phyloP scores from a whole-genome alignment of 2,797 vertebrate species.

The Hozukius guyotensis region DNA sequence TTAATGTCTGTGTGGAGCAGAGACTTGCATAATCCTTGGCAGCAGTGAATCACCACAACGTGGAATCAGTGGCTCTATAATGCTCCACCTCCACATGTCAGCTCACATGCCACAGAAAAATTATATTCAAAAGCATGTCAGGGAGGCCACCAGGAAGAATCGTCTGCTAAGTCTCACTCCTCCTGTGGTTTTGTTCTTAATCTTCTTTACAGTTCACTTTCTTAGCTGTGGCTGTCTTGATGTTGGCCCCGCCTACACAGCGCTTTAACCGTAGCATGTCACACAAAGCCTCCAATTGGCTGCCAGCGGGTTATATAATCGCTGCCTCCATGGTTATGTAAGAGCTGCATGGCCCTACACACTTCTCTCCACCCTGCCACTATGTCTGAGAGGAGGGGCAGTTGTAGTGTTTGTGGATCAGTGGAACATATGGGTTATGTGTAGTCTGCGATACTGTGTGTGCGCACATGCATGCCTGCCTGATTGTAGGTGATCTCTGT shows the following conservation, averaged over 20 bases:
- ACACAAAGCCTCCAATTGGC: slow-evolving; percentile 62
- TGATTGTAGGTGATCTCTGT: background rate
- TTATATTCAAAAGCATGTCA: slow-evolving; percentile 16
- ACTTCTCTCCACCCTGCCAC: slow-evolving; percentile 39
- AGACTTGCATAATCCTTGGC: slow-evolving; percentile 62
- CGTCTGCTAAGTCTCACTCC: background rate
- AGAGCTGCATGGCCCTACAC: slow-evolving; percentile 65
- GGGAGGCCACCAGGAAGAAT: background rate
- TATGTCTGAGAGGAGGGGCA: slow-evolving; percentile 52
- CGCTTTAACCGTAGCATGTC: slow-evolving; percentile 51
- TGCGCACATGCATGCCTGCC: background rate
- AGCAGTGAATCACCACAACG: slow-evolving; percentile 35
- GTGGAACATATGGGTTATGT: slow-evolving; percentile 70
- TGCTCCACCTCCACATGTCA: slow-evolving; percentile 16
- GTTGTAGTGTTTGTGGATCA: slow-evolving; percentile 73
- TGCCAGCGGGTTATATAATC: slow-evolving; percentile 73
- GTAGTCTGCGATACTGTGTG: slow-evolving; percentile 5
- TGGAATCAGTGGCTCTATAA: slow-evolving; percentile 33
- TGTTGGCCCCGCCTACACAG: slow-evolving; percentile 43
- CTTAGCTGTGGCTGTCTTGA: background rate
- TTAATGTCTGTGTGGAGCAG: slow-evolving; percentile 37
- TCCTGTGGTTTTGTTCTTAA: slow-evolving; percentile 5
- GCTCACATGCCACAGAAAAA: slow-evolving; percentile 5
- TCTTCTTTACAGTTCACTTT: background rate
- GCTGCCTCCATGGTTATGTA: slow-evolving; percentile 71